Conservation (phyloP, 2,113 vertebrate species). For the Pantherophis guttatus region DNA sequence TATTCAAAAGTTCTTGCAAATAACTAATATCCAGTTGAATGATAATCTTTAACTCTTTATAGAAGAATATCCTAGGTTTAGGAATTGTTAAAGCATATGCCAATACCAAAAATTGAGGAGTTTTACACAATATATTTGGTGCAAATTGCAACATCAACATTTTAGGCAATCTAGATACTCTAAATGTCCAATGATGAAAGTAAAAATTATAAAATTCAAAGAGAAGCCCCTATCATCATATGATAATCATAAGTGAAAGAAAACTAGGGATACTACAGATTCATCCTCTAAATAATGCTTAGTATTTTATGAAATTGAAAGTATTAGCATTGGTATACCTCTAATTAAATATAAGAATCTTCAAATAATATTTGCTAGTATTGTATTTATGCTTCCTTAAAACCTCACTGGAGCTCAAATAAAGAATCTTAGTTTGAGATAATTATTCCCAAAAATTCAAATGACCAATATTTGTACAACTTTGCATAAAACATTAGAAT, state of each 20-base stretch:
- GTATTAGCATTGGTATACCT: background rate
- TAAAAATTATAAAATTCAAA: background rate
- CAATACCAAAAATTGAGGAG: background rate
- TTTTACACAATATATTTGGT: background rate
- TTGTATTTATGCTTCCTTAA: background rate
- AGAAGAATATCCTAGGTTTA: background rate
- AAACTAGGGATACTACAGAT: background rate
- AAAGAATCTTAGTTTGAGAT: background rate
- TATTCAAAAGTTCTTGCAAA: background rate
- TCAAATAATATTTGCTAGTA: background rate
- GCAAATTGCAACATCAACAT: background rate
- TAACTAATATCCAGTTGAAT: background rate
- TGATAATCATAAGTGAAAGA: background rate
- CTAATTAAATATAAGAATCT: background rate
- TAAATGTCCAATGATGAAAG: background rate
- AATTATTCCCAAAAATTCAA: background rate
- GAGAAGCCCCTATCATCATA: background rate
- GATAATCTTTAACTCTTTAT: background rate
- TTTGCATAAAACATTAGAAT: background rate
- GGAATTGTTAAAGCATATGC: background rate
- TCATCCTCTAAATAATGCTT: background rate
- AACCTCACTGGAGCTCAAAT: background rate
- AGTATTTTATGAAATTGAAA: background rate
- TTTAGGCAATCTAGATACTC: background rate
- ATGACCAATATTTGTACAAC: background rate